These are phyloP conservation scores for Oryzias celebensis DNA, from an alignment of 2,113 vertebrate species.

Conservation along the genomic window DNA sequence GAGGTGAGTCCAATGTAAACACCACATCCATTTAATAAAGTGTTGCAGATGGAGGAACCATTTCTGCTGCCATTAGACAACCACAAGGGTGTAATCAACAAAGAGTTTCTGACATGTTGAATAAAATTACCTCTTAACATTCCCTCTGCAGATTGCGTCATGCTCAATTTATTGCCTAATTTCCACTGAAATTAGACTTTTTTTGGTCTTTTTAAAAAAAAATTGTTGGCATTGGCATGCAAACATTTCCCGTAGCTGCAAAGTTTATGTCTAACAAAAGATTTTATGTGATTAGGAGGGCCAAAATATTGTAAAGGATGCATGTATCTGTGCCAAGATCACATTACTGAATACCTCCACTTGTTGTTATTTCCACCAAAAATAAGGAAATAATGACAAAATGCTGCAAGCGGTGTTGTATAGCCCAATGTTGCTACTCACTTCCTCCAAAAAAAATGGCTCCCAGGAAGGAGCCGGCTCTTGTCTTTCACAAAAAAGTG, in stretches of 20 bases:
- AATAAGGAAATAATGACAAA: too few species aligned
- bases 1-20: conserved; percentile 1
- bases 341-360: not conserved
- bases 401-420: too few species aligned
- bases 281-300: conserved; percentile 3
- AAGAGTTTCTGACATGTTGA: conserved; percentile 39
- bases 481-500: too few species aligned
- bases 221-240: not conserved
- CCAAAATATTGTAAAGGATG: conserved; percentile 18
- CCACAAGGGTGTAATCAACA: conserved; percentile 20
- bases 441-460: too few species aligned
- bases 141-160: conserved; percentile 7
- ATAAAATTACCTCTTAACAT: conserved; percentile 36
- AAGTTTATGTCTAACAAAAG: not conserved
- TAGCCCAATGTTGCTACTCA: too few species aligned
- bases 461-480: too few species aligned
- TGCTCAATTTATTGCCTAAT: conserved; percentile 40
- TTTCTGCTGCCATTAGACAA: conserved; percentile 12
- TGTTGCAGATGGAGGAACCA: conserved; percentile 15
- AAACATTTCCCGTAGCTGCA: conserved; percentile 2
- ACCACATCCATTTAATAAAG: conserved; percentile 40
- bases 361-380: too few species aligned
- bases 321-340: conserved; percentile 26
- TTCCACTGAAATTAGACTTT: conserved; percentile 33
- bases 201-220: conserved; percentile 16